These are phyloP conservation scores for Clarias macrocephalus DNA, from an alignment of 2,113 vertebrate species.

Conservation along the genomic window DNA sequence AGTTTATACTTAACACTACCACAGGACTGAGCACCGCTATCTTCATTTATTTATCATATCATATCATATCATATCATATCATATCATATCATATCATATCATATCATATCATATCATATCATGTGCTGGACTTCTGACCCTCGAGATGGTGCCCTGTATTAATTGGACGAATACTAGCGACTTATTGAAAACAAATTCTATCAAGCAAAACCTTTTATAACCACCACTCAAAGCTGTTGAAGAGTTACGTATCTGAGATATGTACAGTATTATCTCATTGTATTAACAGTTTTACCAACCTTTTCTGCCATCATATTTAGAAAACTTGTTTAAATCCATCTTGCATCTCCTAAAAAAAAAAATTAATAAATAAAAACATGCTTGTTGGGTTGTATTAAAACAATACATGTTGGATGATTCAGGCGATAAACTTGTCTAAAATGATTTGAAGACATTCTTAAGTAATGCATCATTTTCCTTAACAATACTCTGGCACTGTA, in stretches of 20 bases:
- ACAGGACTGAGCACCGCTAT: neutral
- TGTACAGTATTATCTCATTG: neutral
- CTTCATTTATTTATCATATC: constrained; percentile 7
- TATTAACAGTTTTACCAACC: neutral
- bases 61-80: neutral
- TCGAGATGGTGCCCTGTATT: neutral
- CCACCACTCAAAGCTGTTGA: neutral
- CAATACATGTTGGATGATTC: neutral
- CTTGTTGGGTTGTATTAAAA: neutral
- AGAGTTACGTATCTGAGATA: neutral
- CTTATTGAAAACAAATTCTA: neutral
- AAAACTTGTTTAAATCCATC: neutral
- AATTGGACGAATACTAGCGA: neutral
- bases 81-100: neutral
- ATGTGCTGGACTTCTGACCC: neutral
- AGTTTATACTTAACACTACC: neutral
- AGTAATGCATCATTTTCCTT: neutral
- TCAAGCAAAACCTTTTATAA: neutral
- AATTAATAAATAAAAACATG: no score
- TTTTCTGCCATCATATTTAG: neutral
- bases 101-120: neutral
- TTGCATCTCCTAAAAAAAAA: neutral
- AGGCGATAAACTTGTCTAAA: neutral
- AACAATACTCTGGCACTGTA: neutral
- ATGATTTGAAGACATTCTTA: neutral